Base-by-base conservation (phyloP, 2,888 invertebrate species). In the Aleiodes alternator region DNA sequence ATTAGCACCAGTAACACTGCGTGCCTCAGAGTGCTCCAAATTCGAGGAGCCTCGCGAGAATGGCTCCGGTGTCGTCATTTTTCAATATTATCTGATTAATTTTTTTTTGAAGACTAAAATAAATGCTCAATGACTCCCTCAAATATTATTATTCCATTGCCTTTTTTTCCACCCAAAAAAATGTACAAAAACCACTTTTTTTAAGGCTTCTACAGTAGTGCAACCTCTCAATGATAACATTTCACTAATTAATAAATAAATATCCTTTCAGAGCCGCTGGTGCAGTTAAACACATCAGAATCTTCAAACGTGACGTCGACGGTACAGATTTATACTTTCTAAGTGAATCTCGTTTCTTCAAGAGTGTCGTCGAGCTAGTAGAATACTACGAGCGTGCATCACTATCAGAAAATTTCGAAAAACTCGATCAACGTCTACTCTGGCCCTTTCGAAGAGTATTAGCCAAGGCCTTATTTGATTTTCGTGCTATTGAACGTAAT, bases 311-410 rank as follows among this genome's bases (percentile, higher is more conserved):
- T 84, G 92, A 92, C 66, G 93, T 93, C 72, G 94, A 94, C 81
- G 93, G 93, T 78, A 92, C 92, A 79, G 92, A 92, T 81, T 91
- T 94, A 80, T 98, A 94, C 90, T 97, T 94, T 89, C 92, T 98
- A 73, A 98, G 98, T 31, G 95, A 97, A 87, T 95, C 96, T 61
- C 93, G 97, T 73, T 97, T 95, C 90, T 98, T 98, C 90, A 95
- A 95, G 86, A 96, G 95, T 87, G 94, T 98, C 82, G 96, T 97
- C 82, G 97, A 98, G 88, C 92, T 99, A 80, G 95, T 99, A 81
- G 95, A 95, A 79, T 97, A 96, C 91, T 99, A 98, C 90, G 96
- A 98, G 90, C 93, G 95, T 82, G 95, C 95, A 85, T 97, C 96
- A 87, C 92, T 99, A 79, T 94, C 95, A 0, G 98, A 98, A 90